These are phyloP conservation scores for Liopterus haemorrhoidalis DNA, from an alignment of 2,888 invertebrate genomes.

Conservation along the genomic window DNA sequence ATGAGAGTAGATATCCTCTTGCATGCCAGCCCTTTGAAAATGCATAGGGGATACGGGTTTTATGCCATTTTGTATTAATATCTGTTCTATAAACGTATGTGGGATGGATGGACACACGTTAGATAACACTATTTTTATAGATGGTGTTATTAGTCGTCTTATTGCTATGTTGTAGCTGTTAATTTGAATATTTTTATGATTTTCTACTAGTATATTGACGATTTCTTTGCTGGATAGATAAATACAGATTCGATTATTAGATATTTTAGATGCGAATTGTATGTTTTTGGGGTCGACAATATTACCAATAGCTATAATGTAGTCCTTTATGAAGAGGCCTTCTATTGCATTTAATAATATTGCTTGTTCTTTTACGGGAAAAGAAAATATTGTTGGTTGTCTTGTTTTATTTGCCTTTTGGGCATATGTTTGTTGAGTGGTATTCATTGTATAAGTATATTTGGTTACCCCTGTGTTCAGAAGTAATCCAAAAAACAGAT, in stretches of 20 bases:
- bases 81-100: background rate
- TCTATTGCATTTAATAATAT: slow-evolving; percentile 6
- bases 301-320: slow-evolving; percentile 7
- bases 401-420: background rate
- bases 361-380: slow-evolving; percentile 1
- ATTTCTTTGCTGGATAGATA: slow-evolving; percentile 7
- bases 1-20: slow-evolving; percentile 3
- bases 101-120: background rate
- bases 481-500: too few species aligned
- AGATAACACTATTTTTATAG: slow-evolving; percentile 5
- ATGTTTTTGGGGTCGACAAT: slow-evolving; percentile 5
- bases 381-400: background rate
- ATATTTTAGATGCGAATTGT: slow-evolving; percentile 3
- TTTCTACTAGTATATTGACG: slow-evolving; percentile 6
- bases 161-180: slow-evolving; percentile 2
- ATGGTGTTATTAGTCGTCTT: slow-evolving; percentile 5
- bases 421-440: background rate
- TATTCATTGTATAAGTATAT: slow-evolving; percentile 4
- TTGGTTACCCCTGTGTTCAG: too few species aligned
- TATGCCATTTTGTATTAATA: slow-evolving; percentile 1
- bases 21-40: slow-evolving; percentile 3
- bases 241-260: slow-evolving; percentile 7
- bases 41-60: slow-evolving; percentile 5
- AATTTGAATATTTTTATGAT: slow-evolving; percentile 3
- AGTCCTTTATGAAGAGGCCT: slow-evolving; percentile 1